phyloP scores from a whole-genome alignment of 2,888 invertebrate genomes.

The Platycheirus albimanus region DNA sequence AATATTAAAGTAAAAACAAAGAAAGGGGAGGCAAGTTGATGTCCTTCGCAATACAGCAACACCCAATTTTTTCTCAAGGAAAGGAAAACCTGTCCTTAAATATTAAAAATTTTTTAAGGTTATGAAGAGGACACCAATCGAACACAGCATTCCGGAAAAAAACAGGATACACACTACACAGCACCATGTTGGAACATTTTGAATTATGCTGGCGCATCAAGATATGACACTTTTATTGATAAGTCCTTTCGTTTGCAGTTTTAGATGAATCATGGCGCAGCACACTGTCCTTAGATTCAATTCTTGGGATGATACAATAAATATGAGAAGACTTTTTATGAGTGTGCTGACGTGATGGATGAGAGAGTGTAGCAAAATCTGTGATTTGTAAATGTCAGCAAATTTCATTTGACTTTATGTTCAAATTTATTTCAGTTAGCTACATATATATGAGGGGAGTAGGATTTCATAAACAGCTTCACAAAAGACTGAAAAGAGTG shows the following conservation, averaged over 20 bases:
- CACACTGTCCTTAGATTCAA: slow-evolving; percentile 29
- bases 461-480: too few relatives aligned
- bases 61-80: too few relatives aligned
- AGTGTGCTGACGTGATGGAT: slow-evolving; percentile 13
- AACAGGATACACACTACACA: neutral
- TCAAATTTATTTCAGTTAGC: too few relatives aligned
- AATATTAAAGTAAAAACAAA: too few relatives aligned
- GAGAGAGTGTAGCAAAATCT: slow-evolving; percentile 11
- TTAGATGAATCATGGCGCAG: slow-evolving; percentile 37
- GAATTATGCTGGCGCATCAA: slow-evolving; percentile 46
- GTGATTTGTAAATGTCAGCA: slow-evolving; percentile 63
- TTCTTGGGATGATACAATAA: slow-evolving; percentile 31
- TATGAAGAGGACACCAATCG: too few relatives aligned
- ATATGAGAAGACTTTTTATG: slow-evolving; percentile 21
- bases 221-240: slow-evolving; percentile 67
- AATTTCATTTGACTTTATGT: slow-evolving; percentile 24
- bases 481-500: too few relatives aligned
- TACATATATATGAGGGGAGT: too few relatives aligned
- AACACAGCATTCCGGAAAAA: slow-evolving; percentile 7
- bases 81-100: too few relatives aligned
- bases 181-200: slow-evolving; percentile 26
- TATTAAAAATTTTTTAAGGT: too few relatives aligned
- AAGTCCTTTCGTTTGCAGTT: slow-evolving; percentile 33
- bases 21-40: too few relatives aligned
- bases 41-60: too few relatives aligned